Evolutionary conservation across 2,888 invertebrate genomes (phyloP).

Genomic region (Cynaeus angustus): DNA sequence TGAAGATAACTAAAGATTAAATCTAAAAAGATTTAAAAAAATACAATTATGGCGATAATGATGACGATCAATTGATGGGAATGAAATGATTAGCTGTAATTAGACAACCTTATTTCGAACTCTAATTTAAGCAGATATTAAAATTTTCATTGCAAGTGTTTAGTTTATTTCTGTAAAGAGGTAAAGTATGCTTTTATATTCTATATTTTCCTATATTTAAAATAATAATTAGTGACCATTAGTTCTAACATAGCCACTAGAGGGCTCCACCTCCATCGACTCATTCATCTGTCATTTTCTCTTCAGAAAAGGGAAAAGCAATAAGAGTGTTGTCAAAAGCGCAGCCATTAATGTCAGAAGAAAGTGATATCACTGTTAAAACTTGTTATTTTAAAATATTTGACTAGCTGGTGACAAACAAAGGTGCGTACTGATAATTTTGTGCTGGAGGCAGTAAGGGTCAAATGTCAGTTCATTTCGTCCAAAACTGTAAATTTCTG

Average conservation of each 20-base stretch:
- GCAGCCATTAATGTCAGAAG: slow-evolving; percentile 50
- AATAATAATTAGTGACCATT: too few species aligned
- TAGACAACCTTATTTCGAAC: too few species aligned
- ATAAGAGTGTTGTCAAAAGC: slow-evolving; percentile 42
- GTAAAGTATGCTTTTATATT: too few species aligned
- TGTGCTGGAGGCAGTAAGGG: neutral
- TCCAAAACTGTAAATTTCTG: slow-evolving; percentile 16
- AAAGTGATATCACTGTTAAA: slow-evolving; percentile 39
- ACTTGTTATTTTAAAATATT: slow-evolving; percentile 15
- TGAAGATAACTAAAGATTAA: too few species aligned
- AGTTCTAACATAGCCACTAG: neutral
- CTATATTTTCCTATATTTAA: too few species aligned
- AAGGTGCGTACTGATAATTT: slow-evolving; percentile 25
- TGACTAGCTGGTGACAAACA: slow-evolving; percentile 7
- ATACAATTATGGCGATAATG: too few species aligned
- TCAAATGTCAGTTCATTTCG: slow-evolving; percentile 4
- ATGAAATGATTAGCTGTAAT: too few species aligned
- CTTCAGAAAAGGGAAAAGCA: slow-evolving; percentile 24
- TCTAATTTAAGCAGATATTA: too few species aligned
- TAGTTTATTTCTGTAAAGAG: too few species aligned
- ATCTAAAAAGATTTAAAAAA: too few species aligned
- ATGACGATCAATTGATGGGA: too few species aligned
- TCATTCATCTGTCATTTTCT: slow-evolving; percentile 35
- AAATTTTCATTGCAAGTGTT: too few species aligned
- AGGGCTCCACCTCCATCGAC: slow-evolving; percentile 3